Evolutionary conservation across 2,797 vertebrate species (phyloP), one percentile per base, ranked within the genome.

Genomic region (Bradypus variegatus): DNA sequence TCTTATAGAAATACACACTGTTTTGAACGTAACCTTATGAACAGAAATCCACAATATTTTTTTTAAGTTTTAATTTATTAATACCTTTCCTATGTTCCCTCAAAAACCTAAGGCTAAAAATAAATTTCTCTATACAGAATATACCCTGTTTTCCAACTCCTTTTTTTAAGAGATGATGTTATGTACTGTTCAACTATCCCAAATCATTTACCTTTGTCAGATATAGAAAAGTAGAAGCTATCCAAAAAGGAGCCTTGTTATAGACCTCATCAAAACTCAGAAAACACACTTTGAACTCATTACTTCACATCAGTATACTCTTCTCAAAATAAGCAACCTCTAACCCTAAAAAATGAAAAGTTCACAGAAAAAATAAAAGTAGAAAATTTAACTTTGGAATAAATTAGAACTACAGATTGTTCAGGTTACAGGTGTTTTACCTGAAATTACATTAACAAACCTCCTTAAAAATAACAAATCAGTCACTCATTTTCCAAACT

Each of bases 91-190:
- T n/a, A 14, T 21, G 7, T 62, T 12, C 36, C 8, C 31, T 64
- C 53, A 86, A 91, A 88, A 86, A 79, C 27, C 33, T 78, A 85
- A 90, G 16, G 64, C 45, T 84, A 88, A 53, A 91, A 93, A 79
- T 58, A 86, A 75, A 50, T 83, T 73, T 92, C 60, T 88, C 73
- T 65, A 31, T 86, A 92, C 5, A 91, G 27, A 87, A 70, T 29
- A 80, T 8, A 86, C 14, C 48, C 36, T 18, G 33, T 75, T 67
- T 89, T 94, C 81, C 33, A 70, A 73, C 38, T 72, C 45, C n/a
- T 38, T 84, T 77, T 85, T 76, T 92, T 62, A 83, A 82, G 33
- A 82, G 16, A 83, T 21, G 60, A 64, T 89, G 25, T 53, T 78
- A 64, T 3, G 79, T 5, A 31, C 8, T 75, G 23, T 60, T 91